phyloP scores from a whole-genome alignment of 92 coral and sea anemone species.

The Virgularia gustaviana region DNA sequence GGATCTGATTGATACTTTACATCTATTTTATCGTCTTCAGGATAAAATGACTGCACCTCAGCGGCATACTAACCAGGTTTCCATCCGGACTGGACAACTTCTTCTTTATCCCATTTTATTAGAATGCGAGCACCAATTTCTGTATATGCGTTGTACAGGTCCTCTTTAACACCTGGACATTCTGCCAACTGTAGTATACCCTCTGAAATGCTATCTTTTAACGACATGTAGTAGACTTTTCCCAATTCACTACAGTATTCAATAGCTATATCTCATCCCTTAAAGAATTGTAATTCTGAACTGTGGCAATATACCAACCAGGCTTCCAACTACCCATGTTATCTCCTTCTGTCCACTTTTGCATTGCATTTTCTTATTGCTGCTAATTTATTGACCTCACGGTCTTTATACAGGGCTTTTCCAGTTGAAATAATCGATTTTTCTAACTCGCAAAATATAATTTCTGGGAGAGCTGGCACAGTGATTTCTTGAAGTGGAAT shows the following conservation, averaged over 20 bases:
- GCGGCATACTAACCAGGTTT: constrained; percentile 54
- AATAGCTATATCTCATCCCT: constrained; percentile 12
- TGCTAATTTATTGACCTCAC: constrained; percentile 33
- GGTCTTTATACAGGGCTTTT: constrained; percentile 20
- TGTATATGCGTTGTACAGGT: constrained; percentile 41
- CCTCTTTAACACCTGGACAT: constrained; percentile 1
- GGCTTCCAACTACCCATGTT: constrained; percentile 34
- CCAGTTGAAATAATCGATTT: constrained; percentile 1
- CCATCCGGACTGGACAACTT: constrained; percentile 37
- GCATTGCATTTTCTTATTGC: constrained; percentile 37
- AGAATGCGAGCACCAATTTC: constrained; percentile 42
- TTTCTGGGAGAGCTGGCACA: constrained; percentile 1
- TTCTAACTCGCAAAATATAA: constrained; percentile 6
- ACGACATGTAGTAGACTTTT: constrained; percentile 14
- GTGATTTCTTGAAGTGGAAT: constrained; percentile 27
- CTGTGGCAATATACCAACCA: constrained; percentile 41
- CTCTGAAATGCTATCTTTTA: constrained; percentile 31
- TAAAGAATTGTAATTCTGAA: not conserved
- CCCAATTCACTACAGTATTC: constrained; percentile 35
- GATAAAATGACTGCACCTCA: constrained; percentile 50
- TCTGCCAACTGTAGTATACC: constrained; percentile 38
- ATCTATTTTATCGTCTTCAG: constrained; percentile 34
- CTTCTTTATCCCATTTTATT: constrained; percentile 40
- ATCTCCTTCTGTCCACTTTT: constrained; percentile 41
- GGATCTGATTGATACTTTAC: constrained; percentile 34